Conservation (phyloP, 2,888 invertebrate genomes). For the Philaethria dido region DNA sequence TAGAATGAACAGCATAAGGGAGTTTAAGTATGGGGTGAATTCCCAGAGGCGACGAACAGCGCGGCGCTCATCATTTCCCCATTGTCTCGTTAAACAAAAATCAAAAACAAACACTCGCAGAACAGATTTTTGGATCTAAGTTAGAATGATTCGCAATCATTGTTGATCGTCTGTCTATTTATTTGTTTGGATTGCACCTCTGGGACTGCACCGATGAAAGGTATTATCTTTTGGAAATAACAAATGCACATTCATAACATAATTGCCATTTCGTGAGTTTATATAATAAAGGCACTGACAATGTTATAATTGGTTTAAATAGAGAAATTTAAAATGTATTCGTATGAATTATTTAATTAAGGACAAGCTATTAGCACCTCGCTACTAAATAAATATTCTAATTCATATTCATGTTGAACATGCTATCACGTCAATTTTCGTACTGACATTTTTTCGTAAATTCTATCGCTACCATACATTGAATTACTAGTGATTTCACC, state of each 20-base stretch:
- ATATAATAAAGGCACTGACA: not conserved
- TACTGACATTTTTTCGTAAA: slow-evolving; percentile 52
- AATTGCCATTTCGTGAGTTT: not conserved
- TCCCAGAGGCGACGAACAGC: slow-evolving; percentile 79
- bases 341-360: not conserved
- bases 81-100: slow-evolving; percentile 84
- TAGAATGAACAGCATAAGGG: slow-evolving; percentile 56
- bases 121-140: slow-evolving; percentile 77
- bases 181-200: slow-evolving; percentile 66
- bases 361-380: not conserved
- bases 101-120: slow-evolving; percentile 81
- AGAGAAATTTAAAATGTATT: not conserved
- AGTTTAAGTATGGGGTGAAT: slow-evolving; percentile 70
- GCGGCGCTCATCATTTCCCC: slow-evolving; percentile 83
- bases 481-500: slow-evolving; percentile 77
- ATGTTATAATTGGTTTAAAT: not conserved
- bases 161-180: slow-evolving; percentile 59
- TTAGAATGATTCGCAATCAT: slow-evolving; percentile 75
- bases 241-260: slow-evolving; percentile 14
- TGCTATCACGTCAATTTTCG: slow-evolving; percentile 37
- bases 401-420: slow-evolving; percentile 9
- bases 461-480: slow-evolving; percentile 70
- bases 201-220: slow-evolving; percentile 59
- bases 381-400: not conserved
- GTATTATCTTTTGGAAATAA: slow-evolving; percentile 49